Evolutionary conservation across 2,113 vertebrate species (phyloP), one percentile per base, ranked within the genome.

Genomic region (Ciconia boyciana): DNA sequence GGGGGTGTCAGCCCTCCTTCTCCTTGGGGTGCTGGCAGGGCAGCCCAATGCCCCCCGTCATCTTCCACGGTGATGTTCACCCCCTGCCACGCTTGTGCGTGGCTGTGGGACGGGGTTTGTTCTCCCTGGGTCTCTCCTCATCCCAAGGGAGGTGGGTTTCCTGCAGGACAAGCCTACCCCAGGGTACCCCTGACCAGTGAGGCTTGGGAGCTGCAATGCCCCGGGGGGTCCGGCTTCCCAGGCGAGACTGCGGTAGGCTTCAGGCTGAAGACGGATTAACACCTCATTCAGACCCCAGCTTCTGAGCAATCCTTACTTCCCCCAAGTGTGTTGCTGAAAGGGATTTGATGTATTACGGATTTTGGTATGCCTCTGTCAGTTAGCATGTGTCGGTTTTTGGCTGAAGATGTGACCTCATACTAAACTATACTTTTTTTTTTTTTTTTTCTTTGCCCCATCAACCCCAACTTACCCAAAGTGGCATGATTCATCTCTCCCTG

Each of bases 11-110:
- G 57, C n/a, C 1, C 8, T 62, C 11, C 48, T 61, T 1, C 31
- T 26, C 61, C 66, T 22, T 2, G 12, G 2, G 2, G 31, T 5
- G 31, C 57, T 26, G 44, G 18, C 10, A 41, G n/a, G 14, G 25
- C 54, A 25, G 41, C 2, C 46, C 64, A 2, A 0, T 3, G 6
- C 15, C 15, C 57, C 66, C 34, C 43, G 2, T 9, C n/a, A 18
- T 5, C 57, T 61, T 6, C 58, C 15, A 1, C 0, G 2, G n/a
- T 7, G 12, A 8, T 14, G 1, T 22, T 78, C 8, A 0, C 17
- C 14, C 44, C 7, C 25, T 15, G 52, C 26, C 13, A 3, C 1
- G 1, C 3, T 2, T 3, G 1, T 12, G 39, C 2, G 0, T 3
- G 49, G 39, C 71, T 29, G 49, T 48, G 57, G 18, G 36, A 12